A percentile compares a stretch with the other conserved stretches of the same genome.
Conservation (phyloP, 2,797 vertebrate species). For the Arrhamphus sclerolepis region DNA sequence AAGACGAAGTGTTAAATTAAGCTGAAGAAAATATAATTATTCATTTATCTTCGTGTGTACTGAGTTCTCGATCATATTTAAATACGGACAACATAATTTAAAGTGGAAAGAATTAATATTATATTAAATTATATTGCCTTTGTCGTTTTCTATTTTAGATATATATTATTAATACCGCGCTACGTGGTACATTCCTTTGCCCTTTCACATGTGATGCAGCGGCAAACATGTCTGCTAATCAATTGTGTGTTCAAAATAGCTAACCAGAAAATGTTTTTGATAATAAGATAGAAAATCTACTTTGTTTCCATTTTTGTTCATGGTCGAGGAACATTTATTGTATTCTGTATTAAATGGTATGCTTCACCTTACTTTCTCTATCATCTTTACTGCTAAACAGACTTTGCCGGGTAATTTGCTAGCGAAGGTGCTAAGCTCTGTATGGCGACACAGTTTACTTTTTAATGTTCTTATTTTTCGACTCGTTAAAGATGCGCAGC, state of each 20-base stretch:
- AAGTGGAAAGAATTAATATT: too few species aligned
- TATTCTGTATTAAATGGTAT: slow-evolving; percentile 49
- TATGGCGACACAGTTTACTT: not conserved
- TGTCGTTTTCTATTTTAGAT: too few species aligned
- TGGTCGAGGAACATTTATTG: not conserved
- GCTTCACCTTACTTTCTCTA: slow-evolving; percentile 9
- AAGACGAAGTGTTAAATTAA: not conserved
- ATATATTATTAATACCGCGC: not conserved
- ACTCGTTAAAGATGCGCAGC: not conserved
- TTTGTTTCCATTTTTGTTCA: slow-evolving; percentile 3
- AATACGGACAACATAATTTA: too few species aligned
- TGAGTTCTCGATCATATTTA: too few species aligned
- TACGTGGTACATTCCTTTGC: slow-evolving; percentile 54
- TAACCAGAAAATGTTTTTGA: slow-evolving; percentile 53
- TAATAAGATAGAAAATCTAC: slow-evolving; percentile 10
- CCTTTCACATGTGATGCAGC: slow-evolving; percentile 66
- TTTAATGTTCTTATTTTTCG: not conserved
- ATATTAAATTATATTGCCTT: too few species aligned
- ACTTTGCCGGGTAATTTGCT: slow-evolving; percentile 38
- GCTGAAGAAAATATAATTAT: too few species aligned
- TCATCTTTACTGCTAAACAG: slow-evolving; percentile 30
- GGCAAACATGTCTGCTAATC: slow-evolving; percentile 61
- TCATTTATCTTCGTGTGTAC: too few species aligned
- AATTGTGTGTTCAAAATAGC: slow-evolving; percentile 40
- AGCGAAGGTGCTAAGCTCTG: slow-evolving; percentile 11